Conservation (phyloP, 2,797 vertebrate species). For the Mareca strepera region DNA sequence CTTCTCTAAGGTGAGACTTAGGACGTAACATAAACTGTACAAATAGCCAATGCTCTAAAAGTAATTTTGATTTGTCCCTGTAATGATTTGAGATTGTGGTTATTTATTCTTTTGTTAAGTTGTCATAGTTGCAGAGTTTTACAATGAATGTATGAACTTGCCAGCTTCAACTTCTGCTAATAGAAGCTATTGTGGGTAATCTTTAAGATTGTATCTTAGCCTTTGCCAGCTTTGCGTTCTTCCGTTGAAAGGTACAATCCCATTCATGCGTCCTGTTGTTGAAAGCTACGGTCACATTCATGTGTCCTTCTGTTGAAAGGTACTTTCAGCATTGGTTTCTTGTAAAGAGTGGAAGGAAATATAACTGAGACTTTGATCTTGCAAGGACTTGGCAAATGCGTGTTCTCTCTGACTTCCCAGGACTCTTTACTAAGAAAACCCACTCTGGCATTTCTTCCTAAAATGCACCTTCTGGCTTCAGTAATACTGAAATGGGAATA, state of each 20-base stretch:
- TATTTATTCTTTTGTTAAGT: background rate
- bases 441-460: background rate
- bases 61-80: background rate
- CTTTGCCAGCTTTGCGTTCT: background rate
- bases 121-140: background rate
- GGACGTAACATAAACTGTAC: background rate
- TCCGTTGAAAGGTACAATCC: constrained; percentile 2
- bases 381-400: background rate
- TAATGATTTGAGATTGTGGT: background rate
- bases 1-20: background rate
- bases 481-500: background rate
- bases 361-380: background rate
- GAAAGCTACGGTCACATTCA: background rate
- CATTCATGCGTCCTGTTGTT: background rate
- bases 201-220: constrained; percentile 1
- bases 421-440: background rate
- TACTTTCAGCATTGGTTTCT: background rate
- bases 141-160: background rate
- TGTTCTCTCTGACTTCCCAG: background rate
- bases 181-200: background rate
- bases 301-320: constrained; percentile 11
- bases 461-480: background rate
- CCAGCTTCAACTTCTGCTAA: background rate
- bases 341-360: background rate
- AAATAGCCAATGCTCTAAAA: background rate